These are phyloP conservation scores for Xestoiulus laeticollis DNA, from an alignment of 2,888 invertebrate genomes.

Conservation along the genomic window DNA sequence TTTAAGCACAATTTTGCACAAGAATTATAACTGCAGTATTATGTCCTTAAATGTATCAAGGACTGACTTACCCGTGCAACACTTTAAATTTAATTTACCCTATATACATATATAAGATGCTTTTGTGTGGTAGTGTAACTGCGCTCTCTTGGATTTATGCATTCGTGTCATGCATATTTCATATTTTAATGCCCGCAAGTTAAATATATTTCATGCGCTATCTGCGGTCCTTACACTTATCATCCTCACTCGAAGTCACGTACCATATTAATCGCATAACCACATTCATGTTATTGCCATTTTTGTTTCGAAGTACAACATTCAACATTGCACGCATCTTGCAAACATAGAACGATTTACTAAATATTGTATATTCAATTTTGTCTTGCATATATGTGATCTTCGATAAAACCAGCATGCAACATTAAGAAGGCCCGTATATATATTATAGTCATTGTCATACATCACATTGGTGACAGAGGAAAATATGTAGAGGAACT, in stretches of 20 bases:
- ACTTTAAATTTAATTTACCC: slow-evolving; percentile 1
- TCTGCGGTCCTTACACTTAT: slow-evolving; percentile 34
- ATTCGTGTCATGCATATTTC: slow-evolving; percentile 17
- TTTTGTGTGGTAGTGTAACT: neutral
- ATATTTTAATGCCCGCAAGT: slow-evolving; percentile 24
- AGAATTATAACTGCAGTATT: too few species aligned
- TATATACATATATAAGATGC: too few species aligned
- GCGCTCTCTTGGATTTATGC: neutral
- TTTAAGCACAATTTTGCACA: too few species aligned
- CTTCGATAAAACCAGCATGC: neutral
- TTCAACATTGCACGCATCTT: neutral
- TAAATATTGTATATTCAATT: neutral
- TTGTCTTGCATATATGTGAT: neutral
- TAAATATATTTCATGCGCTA: slow-evolving; percentile 24
- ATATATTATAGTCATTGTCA: too few species aligned
- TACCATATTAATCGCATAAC: slow-evolving; percentile 37
- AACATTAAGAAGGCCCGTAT: neutral
- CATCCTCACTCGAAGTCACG: slow-evolving; percentile 17
- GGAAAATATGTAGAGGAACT: neutral
- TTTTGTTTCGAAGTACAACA: neutral
- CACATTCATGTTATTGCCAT: slow-evolving; percentile 6
- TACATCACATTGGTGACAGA: too few species aligned
- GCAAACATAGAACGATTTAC: slow-evolving; percentile 8
- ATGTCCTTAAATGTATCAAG: neutral
- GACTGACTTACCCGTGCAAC: neutral